Conservation (phyloP, 2,888 invertebrate genomes). For the Apodemia duryi region DNA sequence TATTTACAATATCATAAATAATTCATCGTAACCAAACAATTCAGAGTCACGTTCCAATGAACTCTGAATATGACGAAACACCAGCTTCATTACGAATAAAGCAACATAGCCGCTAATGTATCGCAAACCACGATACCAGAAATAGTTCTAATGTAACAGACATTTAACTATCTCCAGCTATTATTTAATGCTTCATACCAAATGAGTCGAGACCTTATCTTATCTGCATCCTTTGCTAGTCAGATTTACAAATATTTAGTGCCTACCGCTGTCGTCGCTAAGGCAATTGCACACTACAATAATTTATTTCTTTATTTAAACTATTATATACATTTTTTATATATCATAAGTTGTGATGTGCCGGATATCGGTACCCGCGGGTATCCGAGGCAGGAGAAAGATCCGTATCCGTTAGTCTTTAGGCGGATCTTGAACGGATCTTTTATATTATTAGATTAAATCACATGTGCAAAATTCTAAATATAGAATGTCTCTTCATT, state of each 20-base stretch:
- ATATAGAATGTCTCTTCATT: too few species aligned
- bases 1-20: neutral
- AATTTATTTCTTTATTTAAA: too few species aligned
- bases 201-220: conserved; percentile 27
- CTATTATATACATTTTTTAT: too few species aligned
- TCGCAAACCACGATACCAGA: neutral
- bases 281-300: conserved; percentile 11
- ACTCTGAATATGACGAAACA: conserved; percentile 1
- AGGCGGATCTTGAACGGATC: too few species aligned
- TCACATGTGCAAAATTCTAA: too few species aligned
- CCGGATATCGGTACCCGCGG: too few species aligned
- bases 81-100: neutral
- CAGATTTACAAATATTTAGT: conserved; percentile 33
- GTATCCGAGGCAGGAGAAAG: too few species aligned
- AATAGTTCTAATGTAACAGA: conserved; percentile 3
- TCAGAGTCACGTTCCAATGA: neutral
- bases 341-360: too few species aligned
- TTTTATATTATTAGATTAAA: too few species aligned
- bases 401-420: too few species aligned
- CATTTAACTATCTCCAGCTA: conserved; percentile 21
- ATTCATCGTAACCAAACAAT: neutral
- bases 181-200: conserved; percentile 24
- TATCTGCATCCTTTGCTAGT: conserved; percentile 30
- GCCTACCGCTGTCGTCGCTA: conserved; percentile 17
- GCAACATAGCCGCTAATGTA: neutral